Conservation (phyloP, 2,113 vertebrate species). For the Neofelis nebulosa region DNA sequence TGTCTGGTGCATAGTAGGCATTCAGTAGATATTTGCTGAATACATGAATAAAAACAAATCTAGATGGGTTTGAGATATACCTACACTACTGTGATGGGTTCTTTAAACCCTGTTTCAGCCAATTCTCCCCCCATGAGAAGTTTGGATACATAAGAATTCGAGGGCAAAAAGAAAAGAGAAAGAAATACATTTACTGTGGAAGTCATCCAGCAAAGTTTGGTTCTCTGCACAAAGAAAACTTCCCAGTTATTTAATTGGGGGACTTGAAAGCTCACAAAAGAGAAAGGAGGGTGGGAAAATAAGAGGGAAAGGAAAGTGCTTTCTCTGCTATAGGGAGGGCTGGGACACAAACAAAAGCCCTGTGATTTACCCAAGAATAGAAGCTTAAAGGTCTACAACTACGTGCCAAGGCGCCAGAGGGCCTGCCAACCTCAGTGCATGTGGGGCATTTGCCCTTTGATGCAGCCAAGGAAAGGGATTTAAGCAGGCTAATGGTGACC, state of each 20-base stretch:
- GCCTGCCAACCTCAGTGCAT: constrained; percentile 64
- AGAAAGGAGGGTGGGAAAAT: constrained; percentile 73
- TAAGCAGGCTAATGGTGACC: constrained; percentile 38
- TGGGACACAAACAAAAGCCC: constrained; percentile 63
- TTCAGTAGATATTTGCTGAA: neutral
- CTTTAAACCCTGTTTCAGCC: neutral
- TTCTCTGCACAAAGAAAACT: constrained; percentile 40
- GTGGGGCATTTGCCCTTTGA: constrained; percentile 64
- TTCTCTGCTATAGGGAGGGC: constrained; percentile 27
- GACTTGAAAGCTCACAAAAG: constrained; percentile 64
- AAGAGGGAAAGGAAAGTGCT: constrained; percentile 31
- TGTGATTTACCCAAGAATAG: constrained; percentile 69
- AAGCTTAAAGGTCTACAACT: constrained; percentile 21
- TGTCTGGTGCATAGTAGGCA: neutral
- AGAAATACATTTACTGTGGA: neutral
- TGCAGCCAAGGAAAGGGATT: constrained; percentile 57
- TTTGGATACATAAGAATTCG: neutral
- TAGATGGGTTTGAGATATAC: neutral
- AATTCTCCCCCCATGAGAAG: neutral
- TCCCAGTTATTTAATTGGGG: constrained; percentile 65
- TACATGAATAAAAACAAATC: neutral
- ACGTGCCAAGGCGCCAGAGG: constrained; percentile 56
- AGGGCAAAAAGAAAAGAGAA: constrained; percentile 25
- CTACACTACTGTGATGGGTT: neutral
- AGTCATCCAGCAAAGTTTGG: constrained; percentile 47